These are phyloP conservation scores for Clitarchus hookeri DNA, from an alignment of 2,888 invertebrate species.

Conservation along the genomic window DNA sequence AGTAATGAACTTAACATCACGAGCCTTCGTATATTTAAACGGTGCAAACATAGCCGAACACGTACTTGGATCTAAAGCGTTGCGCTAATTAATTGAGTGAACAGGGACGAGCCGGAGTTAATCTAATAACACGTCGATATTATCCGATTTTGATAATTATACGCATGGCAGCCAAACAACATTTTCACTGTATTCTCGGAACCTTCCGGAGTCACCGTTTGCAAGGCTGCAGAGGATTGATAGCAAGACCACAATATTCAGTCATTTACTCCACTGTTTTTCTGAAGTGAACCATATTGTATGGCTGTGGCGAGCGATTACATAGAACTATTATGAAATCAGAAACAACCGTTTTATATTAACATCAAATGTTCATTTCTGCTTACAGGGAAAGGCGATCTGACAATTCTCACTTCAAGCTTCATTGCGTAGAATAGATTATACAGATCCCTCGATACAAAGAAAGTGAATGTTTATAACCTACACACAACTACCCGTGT, in stretches of 20 bases:
- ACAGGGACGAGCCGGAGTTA: neutral
- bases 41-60: neutral
- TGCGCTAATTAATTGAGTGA: neutral
- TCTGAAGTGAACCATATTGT: too few relatives aligned
- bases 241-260: neutral
- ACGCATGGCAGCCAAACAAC: neutral
- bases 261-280: neutral
- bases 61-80: neutral
- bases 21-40: neutral
- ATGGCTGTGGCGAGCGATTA: too few relatives aligned
- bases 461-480: too few relatives aligned
- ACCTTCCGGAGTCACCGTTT: neutral
- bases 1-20: neutral
- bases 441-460: too few relatives aligned
- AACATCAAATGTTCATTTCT: too few relatives aligned
- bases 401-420: too few relatives aligned
- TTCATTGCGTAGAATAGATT: too few relatives aligned
- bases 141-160: conserved; percentile 1
- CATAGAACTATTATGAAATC: too few relatives aligned
- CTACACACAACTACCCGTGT: too few relatives aligned
- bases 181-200: neutral
- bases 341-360: too few relatives aligned
- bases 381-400: too few relatives aligned
- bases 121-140: neutral
- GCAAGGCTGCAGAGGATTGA: neutral